Conservation (phyloP, 2,888 invertebrate species). For the Nycteola revayana region DNA sequence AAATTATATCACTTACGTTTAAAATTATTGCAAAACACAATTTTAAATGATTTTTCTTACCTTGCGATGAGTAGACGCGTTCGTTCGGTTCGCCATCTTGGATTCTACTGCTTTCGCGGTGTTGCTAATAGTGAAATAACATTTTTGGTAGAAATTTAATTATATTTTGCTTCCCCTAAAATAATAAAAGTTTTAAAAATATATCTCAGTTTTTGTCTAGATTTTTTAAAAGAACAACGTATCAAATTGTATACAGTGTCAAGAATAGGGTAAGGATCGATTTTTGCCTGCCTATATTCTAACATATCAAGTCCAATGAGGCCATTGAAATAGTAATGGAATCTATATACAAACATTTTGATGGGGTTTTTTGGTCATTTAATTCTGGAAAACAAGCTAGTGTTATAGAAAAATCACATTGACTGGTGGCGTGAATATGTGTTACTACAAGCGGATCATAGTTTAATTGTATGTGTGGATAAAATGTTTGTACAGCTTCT, state of each 20-base stretch:
- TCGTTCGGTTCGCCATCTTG: constrained; percentile 14
- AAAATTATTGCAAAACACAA: constrained; percentile 4
- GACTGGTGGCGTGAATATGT: no score
- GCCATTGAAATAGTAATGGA: no score
- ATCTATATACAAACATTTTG: no score
- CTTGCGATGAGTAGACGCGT: constrained; percentile 11
- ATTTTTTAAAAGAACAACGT: constrained; percentile 1
- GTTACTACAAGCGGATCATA: no score
- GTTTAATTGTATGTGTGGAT: no score
- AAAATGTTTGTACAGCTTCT: no score
- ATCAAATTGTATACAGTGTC: constrained; percentile 1
- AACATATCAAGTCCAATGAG: no score
- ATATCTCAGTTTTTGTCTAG: not conserved
- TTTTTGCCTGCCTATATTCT: no score
- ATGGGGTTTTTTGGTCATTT: no score
- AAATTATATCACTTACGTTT: not conserved
- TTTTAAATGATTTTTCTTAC: constrained; percentile 10
- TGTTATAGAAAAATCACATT: no score
- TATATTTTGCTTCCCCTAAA: not conserved
- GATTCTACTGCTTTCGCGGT: constrained; percentile 8
- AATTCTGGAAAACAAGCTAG: no score
- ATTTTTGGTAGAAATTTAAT: constrained; percentile 1
- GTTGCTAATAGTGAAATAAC: constrained; percentile 3
- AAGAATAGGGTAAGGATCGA: constrained; percentile 7
- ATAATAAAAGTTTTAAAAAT: constrained; percentile 1